phyloP scores from a whole-genome alignment of 2,113 vertebrate species.

The Solenodon paradoxus region DNA sequence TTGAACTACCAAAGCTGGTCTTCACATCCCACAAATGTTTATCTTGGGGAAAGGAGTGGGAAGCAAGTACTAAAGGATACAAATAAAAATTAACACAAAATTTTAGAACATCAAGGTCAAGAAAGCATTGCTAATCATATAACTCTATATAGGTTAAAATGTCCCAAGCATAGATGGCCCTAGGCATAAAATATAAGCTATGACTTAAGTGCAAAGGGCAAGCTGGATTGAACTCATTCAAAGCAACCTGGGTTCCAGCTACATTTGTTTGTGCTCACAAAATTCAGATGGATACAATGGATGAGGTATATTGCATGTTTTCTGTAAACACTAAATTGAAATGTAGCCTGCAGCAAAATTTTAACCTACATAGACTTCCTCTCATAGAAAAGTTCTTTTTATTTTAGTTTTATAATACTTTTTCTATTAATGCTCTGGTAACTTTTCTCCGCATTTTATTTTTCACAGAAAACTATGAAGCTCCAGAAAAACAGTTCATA shows the following conservation, averaged over 20 bases:
- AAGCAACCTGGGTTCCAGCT: neutral
- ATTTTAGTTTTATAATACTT: neutral
- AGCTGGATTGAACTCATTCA: neutral
- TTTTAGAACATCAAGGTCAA: neutral
- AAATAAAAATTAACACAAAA: neutral
- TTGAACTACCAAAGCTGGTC: neutral
- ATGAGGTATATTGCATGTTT: neutral
- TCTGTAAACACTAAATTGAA: neutral
- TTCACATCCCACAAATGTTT: neutral
- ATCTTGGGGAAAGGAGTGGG: no score
- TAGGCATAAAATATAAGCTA: neutral
- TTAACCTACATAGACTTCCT: conserved; percentile 60
- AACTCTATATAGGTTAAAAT: conserved; percentile 50
- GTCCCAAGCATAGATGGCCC: neutral
- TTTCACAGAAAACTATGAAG: neutral
- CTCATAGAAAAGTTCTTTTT: no score
- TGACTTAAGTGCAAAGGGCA: conserved; percentile 38
- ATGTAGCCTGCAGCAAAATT: conserved; percentile 39
- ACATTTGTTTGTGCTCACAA: conserved; percentile 24
- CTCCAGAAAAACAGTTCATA: neutral
- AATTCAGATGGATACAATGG: neutral
- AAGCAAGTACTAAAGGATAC: neutral
- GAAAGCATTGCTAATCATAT: conserved; percentile 1
- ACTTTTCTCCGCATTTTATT: neutral
- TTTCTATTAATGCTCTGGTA: neutral